These are phyloP conservation scores for Caranx ignobilis DNA, from an alignment of 2,113 vertebrate genomes.

Conservation along the genomic window DNA sequence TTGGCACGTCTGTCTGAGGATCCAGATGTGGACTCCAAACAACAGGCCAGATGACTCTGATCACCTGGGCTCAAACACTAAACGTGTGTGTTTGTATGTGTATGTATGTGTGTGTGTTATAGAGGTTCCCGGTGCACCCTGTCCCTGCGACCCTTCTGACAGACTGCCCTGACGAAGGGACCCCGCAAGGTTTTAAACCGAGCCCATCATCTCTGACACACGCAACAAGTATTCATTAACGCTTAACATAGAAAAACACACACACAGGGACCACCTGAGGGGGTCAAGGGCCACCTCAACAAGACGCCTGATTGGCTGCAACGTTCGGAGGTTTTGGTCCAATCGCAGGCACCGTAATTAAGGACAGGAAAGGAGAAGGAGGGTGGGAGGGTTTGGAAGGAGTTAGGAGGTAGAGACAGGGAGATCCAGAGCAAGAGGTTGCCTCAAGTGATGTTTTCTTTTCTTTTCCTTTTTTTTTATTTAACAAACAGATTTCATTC, in stretches of 20 bases:
- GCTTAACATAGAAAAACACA: slow-evolving; percentile 39
- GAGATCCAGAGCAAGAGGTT: not conserved
- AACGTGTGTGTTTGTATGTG: slow-evolving; percentile 27
- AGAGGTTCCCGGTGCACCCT: slow-evolving; percentile 44
- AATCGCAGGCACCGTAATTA: slow-evolving; percentile 78
- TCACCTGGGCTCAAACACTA: slow-evolving; percentile 30
- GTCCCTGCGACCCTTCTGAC: slow-evolving; percentile 56
- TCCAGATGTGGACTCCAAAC: slow-evolving; percentile 44
- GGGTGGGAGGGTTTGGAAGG: slow-evolving; percentile 24
- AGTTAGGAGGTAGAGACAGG: slow-evolving; percentile 51
- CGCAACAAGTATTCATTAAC: slow-evolving; percentile 60
- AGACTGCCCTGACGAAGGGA: slow-evolving; percentile 57
- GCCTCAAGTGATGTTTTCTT: not conserved
- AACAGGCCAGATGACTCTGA: slow-evolving; percentile 26
- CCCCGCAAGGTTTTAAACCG: slow-evolving; percentile 78
- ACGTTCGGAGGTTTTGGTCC: slow-evolving; percentile 42
- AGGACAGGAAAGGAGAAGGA: slow-evolving; percentile 47
- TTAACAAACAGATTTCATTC: not conserved
- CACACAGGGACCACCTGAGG: slow-evolving; percentile 59
- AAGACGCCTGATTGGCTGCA: slow-evolving; percentile 72
- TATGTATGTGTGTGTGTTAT: slow-evolving; percentile 24
- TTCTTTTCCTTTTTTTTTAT: not conserved
- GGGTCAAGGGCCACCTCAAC: slow-evolving; percentile 52
- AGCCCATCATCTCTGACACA: slow-evolving; percentile 38
- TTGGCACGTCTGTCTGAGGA: slow-evolving; percentile 14